Conservation (phyloP, 2,888 invertebrate genomes). For the Frankliniella intonsa region DNA sequence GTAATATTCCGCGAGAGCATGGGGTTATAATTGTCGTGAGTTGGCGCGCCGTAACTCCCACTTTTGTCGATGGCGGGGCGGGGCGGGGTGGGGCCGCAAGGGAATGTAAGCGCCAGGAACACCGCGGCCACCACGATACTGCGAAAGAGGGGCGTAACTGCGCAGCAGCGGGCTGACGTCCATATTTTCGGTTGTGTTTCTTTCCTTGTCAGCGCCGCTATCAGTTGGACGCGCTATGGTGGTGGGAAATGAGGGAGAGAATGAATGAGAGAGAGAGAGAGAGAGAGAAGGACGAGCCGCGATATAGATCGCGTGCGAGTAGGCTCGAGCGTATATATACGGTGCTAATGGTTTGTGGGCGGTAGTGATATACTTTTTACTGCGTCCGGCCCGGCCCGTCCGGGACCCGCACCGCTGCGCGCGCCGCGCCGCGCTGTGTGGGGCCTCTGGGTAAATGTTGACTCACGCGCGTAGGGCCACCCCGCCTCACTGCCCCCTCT, state of each 20-base stretch:
- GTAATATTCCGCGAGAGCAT: neutral
- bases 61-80: neutral
- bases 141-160: too few species aligned
- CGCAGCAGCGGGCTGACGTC: too few species aligned
- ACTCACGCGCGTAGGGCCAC: neutral
- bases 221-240: too few species aligned
- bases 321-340: neutral
- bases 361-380: neutral
- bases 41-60: neutral
- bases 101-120: too few species aligned
- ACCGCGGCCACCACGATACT: too few species aligned
- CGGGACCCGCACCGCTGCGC: neutral
- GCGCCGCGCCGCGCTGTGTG: neutral
- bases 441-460: conserved; percentile 12
- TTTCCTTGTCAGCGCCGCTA: too few species aligned
- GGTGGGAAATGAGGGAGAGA: too few species aligned
- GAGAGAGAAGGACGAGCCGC: too few species aligned
- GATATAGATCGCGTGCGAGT: too few species aligned
- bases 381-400: neutral
- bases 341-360: neutral
- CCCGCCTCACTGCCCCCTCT: neutral
- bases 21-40: conserved; percentile 12
- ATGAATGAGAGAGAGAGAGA: too few species aligned
- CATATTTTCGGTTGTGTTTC: too few species aligned
- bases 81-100: neutral